These are phyloP conservation scores for Lutraria rhynchaena DNA, from an alignment of 1,140 invertebrate genomes.

Conservation along the genomic window DNA sequence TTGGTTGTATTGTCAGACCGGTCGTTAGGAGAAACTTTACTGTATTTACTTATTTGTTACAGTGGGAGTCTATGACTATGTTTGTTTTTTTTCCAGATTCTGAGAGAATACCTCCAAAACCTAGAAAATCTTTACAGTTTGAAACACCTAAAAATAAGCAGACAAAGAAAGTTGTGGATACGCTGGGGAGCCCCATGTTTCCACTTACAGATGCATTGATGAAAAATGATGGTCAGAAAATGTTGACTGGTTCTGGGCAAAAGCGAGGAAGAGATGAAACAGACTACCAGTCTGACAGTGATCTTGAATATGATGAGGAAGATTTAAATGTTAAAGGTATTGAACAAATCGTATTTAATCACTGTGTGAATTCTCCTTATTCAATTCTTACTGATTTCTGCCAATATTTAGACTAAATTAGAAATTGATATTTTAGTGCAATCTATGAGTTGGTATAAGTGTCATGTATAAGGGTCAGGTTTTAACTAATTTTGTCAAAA, in stretches of 20 bases:
- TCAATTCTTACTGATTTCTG: too few species aligned
- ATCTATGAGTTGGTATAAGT: too few species aligned
- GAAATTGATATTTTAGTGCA: too few species aligned
- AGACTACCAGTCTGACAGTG: slow-evolving; percentile 28
- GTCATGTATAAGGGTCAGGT: too few species aligned
- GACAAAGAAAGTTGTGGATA: not conserved
- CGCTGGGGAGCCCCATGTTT: not conserved
- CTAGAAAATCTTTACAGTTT: slow-evolving; percentile 26
- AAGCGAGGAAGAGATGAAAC: slow-evolving; percentile 23
- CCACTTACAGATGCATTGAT: not conserved
- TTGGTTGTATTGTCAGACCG: too few species aligned
- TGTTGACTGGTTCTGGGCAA: slow-evolving; percentile 9
- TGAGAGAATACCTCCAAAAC: slow-evolving; percentile 21
- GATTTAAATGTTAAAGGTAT: slow-evolving; percentile 18
- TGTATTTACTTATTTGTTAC: too few species aligned
- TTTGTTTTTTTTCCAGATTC: not conserved
- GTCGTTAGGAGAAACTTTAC: too few species aligned
- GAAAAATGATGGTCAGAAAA: not conserved
- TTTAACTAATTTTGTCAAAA: too few species aligned
- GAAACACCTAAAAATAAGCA: slow-evolving; percentile 14
- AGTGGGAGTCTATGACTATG: too few species aligned
- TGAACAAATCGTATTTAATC: too few species aligned
- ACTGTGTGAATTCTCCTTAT: too few species aligned
- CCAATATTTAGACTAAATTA: too few species aligned
- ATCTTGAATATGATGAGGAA: slow-evolving; percentile 33